phyloP scores from a whole-genome alignment of 30 jellyfish, hydroid and myxozoan species.

The Clytia hemisphaerica region DNA sequence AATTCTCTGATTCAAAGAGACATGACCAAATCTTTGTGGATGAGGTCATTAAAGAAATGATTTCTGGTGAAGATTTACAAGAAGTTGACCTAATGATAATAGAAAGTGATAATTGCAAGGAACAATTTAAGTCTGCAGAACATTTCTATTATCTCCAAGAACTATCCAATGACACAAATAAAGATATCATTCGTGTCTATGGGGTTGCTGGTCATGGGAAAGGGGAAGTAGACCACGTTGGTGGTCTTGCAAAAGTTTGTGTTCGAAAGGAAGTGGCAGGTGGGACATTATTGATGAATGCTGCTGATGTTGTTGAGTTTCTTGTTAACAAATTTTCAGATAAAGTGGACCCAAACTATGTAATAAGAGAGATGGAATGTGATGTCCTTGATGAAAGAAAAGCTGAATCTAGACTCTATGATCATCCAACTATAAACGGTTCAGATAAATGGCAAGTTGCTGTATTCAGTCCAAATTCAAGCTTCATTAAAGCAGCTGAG shows the following conservation, averaged over 20 bases:
- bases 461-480: conserved; percentile 5
- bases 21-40: conserved; percentile 17
- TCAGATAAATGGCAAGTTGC: not conserved
- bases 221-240: conserved; percentile 14
- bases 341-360: not conserved
- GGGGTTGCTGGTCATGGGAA: conserved; percentile 16
- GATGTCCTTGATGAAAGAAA: not conserved
- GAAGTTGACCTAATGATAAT: not conserved
- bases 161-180: conserved; percentile 11
- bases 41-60: conserved; percentile 1
- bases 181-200: conserved; percentile 1
- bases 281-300: conserved; percentile 2
- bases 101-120: conserved; percentile 10
- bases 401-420: not conserved
- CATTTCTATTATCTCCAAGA: conserved; percentile 3
- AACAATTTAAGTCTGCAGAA: conserved; percentile 13
- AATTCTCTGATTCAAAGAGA: conserved; percentile 2
- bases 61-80: conserved; percentile 1
- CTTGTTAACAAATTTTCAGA: not conserved
- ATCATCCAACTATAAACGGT: not conserved
- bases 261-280: conserved; percentile 4
- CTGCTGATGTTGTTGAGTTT: conserved; percentile 3
- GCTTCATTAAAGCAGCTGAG: not conserved
- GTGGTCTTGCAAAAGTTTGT: conserved; percentile 13
- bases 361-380: not conserved